Evolutionary conservation across 2,888 invertebrate species (phyloP), one percentile per base, ranked within the genome.

Genomic region (Caenorhabditis macrosperma): DNA sequence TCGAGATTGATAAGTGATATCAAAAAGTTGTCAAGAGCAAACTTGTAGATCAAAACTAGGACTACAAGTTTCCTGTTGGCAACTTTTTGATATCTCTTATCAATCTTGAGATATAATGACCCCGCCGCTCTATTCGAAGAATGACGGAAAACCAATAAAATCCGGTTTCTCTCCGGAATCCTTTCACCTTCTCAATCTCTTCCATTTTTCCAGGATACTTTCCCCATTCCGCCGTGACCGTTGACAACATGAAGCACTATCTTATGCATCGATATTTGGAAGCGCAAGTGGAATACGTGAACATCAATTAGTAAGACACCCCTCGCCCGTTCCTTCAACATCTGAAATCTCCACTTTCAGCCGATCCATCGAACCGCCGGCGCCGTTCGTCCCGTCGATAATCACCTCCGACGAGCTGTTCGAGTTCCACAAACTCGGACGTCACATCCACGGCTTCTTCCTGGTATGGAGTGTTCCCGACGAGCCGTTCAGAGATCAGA

Each of bases 381-480:
- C 1, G 15, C 50, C 30, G n/a, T 72, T 48, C 41, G 15, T 28
- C 7, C 26, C 22, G 5, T 20, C 22, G 0, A 0, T 22, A 0
- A 52, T 77, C 7, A 26, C 59, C 4, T 33, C 0, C 1, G 2
- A 48, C 0, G 52, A 64, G 12, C 50, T 78, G 1, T 55, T 28
- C 12, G 15, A 61, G 1, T 78, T 60, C 22, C 78, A 78, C 28
- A 3, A 1, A 0, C 6, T 20, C 0, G 78, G 78, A 28, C 20
- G 60, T 5, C 78, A 78, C 24, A 78, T 78, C 5, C 72, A 72
- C 38, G 78, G 78, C 12, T 78, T 72, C 38, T 78, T 60, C 24
- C 4, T 54, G 2, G 61, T 35, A 10, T 67, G 52, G 60, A 17
- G 26, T 28, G 24, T 24, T 7, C 7, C 10, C 0, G 20, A 7